These are phyloP conservation scores for Laodelphax striatellus DNA, from an alignment of 1,140 invertebrate species.

Conservation along the genomic window DNA sequence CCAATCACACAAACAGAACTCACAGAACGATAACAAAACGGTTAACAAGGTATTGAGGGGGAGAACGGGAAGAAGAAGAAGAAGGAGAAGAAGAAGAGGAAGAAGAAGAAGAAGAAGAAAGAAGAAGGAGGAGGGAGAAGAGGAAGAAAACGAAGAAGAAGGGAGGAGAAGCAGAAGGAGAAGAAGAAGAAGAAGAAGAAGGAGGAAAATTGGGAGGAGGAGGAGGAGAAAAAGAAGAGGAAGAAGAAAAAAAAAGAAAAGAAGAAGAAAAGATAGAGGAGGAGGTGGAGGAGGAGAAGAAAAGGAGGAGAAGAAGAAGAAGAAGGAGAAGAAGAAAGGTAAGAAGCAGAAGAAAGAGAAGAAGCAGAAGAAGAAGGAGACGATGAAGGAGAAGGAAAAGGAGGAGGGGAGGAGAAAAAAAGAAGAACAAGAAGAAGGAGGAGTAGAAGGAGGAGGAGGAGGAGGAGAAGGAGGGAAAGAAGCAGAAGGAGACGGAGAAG, in stretches of 20 bases:
- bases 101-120: not conserved
- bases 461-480: no score
- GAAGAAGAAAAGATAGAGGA: no score
- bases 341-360: not conserved
- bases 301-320: not conserved
- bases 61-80: not conserved
- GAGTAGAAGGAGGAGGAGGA: no score
- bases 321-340: not conserved
- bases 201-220: not conserved
- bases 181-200: not conserved
- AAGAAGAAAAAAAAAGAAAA: no score
- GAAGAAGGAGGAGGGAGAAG: not conserved
- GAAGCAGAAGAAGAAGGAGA: not conserved
- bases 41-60: no score
- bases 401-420: not conserved
- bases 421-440: not conserved
- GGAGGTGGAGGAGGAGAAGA: no score
- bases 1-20: no score
- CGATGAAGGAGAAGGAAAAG: not conserved
- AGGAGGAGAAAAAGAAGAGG: no score
- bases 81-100: not conserved
- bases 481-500: no score
- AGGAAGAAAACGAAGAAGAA: not conserved
- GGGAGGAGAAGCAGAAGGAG: not conserved
- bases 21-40: no score